Percentiles rank a stretch among this genome's conserved stretches.
Conservation (phyloP, 2,888 invertebrate species). For the Hirtodrosophila cameraria region DNA sequence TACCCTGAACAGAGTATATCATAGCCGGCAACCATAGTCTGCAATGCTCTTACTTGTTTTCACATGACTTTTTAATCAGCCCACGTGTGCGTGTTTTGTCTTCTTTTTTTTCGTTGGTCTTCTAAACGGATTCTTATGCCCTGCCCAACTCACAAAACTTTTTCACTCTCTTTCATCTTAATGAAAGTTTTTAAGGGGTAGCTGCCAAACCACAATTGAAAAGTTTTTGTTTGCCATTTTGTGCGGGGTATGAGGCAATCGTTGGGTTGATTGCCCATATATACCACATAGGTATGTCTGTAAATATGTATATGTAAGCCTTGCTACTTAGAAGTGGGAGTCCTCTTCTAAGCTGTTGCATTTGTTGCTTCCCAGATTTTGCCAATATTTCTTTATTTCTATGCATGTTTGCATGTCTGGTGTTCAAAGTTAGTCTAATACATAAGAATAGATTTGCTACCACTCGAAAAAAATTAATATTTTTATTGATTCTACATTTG, state of each 20-base stretch:
- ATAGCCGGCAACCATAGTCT: too few relatives aligned
- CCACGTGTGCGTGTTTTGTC: constrained; percentile 36
- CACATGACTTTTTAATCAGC: constrained; percentile 66
- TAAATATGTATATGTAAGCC: neutral
- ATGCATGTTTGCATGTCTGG: neutral
- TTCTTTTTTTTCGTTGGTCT: constrained; percentile 2
- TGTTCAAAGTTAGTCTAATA: constrained; percentile 24
- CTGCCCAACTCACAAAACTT: constrained; percentile 23
- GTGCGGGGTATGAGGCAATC: constrained; percentile 18
- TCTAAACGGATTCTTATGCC: constrained; percentile 24
- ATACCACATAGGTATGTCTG: neutral
- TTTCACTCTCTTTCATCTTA: constrained; percentile 62
- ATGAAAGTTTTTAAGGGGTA: constrained; percentile 59
- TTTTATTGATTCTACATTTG: too few relatives aligned
- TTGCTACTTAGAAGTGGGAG: neutral
- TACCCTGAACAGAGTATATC: too few relatives aligned
- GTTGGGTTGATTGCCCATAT: constrained; percentile 25
- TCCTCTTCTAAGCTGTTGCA: constrained; percentile 45
- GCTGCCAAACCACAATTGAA: constrained; percentile 68
- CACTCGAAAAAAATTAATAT: too few relatives aligned
- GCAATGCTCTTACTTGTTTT: too few relatives aligned
- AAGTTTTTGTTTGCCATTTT: constrained; percentile 56
- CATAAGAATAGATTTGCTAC: constrained; percentile 28
- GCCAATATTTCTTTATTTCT: constrained; percentile 11
- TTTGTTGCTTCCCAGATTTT: constrained; percentile 24